Percentiles rank a stretch among this genome's conserved stretches.
Conservation (phyloP, 2,113 vertebrate species). For the Leucoraja erinaceus region DNA sequence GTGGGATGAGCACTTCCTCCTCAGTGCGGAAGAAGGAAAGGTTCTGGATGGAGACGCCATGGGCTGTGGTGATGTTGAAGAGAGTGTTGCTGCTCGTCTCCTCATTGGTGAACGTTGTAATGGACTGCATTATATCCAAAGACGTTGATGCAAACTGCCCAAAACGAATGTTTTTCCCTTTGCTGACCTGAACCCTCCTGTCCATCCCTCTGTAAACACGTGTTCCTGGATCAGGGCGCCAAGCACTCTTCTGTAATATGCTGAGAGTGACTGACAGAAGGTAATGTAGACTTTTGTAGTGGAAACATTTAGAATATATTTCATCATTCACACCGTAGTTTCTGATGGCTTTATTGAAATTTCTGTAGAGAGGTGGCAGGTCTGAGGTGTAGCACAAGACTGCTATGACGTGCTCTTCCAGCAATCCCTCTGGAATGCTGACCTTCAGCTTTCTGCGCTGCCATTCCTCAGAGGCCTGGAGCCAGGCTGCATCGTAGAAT, state of each 20-base stretch:
- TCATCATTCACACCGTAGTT: neutral
- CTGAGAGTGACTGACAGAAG: neutral
- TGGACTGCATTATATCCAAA: neutral
- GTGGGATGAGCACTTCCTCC: conserved; percentile 29
- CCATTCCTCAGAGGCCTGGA: neutral
- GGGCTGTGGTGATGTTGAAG: conserved; percentile 9
- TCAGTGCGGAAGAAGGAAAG: neutral
- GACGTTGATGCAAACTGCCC: conserved; percentile 1
- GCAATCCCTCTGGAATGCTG: neutral
- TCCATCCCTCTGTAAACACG: conserved; percentile 2
- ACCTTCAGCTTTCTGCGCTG: neutral
- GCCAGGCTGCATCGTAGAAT: neutral
- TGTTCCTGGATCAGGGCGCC: neutral
- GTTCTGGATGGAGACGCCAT: neutral
- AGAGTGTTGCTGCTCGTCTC: neutral
- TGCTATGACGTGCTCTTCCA: conserved; percentile 14
- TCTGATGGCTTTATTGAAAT: conserved; percentile 13
- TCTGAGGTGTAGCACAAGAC: conserved; percentile 14
- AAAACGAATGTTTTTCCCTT: neutral
- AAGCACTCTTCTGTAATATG: neutral
- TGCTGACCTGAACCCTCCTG: neutral
- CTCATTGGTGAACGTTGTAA: neutral
- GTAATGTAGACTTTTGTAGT: conserved; percentile 18
- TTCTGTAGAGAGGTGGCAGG: neutral
- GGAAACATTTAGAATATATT: conserved; percentile 15